phyloP scores from a whole-genome alignment of 1,140 invertebrate genomes.

The Trigoniulus corallinus region DNA sequence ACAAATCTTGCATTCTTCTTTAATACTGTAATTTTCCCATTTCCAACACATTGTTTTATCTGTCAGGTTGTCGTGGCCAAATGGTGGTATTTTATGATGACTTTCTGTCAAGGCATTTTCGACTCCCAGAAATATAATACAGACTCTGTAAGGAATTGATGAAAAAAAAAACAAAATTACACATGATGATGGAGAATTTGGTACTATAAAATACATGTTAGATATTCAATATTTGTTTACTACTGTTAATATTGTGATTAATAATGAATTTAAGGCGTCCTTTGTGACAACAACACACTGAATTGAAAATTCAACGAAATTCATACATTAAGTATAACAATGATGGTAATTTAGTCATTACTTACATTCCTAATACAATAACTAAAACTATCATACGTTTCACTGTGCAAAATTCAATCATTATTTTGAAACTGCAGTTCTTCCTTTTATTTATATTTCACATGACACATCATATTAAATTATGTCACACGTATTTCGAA shows the following conservation, averaged over 20 bases:
- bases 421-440: too few species aligned
- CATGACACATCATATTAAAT: too few species aligned
- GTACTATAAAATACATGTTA: too few species aligned
- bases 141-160: neutral
- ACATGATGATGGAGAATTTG: neutral
- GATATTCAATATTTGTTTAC: too few species aligned
- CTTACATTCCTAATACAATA: neutral
- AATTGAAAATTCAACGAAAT: too few species aligned
- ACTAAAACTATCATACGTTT: conserved; percentile 4
- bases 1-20: conserved; percentile 41
- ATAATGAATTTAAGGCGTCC: too few species aligned
- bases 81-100: conserved; percentile 5
- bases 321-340: too few species aligned
- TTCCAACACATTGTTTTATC: conserved; percentile 23
- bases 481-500: too few species aligned
- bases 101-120: neutral
- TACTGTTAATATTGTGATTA: too few species aligned
- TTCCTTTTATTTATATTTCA: too few species aligned
- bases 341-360: neutral
- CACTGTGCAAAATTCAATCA: conserved; percentile 4
- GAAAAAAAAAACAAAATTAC: neutral
- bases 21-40: conserved; percentile 14
- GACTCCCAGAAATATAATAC: neutral
- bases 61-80: conserved; percentile 1
- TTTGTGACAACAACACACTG: too few species aligned